Evolutionary conservation across 2,797 vertebrate genomes (phyloP).

Genomic region (Enteromius thamalakanensis): DNA sequence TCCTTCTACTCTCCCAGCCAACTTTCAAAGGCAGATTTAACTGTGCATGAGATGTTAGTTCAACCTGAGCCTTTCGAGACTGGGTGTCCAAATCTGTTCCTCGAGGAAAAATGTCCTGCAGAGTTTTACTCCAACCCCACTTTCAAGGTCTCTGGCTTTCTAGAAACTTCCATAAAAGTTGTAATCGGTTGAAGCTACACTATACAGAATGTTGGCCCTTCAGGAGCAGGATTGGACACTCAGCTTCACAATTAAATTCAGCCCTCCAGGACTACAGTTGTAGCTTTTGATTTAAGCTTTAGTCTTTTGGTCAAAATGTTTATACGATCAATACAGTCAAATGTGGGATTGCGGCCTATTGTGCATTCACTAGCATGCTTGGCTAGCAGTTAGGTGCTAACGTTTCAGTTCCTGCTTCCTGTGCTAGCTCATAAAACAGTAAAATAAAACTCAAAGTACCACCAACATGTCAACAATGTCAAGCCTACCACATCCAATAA

Average conservation of each 20-base stretch:
- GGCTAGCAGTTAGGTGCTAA: slow-evolving; percentile 53
- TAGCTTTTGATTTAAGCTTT: not conserved
- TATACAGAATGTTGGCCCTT: not conserved
- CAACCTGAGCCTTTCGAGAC: not conserved
- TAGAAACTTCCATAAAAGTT: not conserved
- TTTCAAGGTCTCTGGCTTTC: not conserved
- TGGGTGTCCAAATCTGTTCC: not conserved
- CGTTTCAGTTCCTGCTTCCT: slow-evolving; percentile 47
- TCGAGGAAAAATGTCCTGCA: not conserved
- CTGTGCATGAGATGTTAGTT: not conserved
- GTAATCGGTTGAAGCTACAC: not conserved
- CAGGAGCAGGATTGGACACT: not conserved
- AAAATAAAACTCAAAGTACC: slow-evolving; percentile 45
- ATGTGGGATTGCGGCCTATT: slow-evolving; percentile 26
- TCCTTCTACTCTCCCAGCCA: not conserved
- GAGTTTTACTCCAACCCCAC: not conserved
- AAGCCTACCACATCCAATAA: slow-evolving; percentile 57
- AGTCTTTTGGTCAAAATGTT: not conserved
- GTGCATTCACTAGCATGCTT: slow-evolving; percentile 25
- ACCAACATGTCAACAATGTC: slow-evolving; percentile 50
- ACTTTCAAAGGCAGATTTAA: not conserved
- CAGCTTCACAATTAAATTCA: not conserved
- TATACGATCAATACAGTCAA: not conserved
- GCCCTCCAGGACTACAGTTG: not conserved
- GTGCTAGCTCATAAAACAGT: slow-evolving; percentile 57